Evolutionary conservation across 2,888 invertebrate species (phyloP).

Genomic region (Cylloceria caligata): DNA sequence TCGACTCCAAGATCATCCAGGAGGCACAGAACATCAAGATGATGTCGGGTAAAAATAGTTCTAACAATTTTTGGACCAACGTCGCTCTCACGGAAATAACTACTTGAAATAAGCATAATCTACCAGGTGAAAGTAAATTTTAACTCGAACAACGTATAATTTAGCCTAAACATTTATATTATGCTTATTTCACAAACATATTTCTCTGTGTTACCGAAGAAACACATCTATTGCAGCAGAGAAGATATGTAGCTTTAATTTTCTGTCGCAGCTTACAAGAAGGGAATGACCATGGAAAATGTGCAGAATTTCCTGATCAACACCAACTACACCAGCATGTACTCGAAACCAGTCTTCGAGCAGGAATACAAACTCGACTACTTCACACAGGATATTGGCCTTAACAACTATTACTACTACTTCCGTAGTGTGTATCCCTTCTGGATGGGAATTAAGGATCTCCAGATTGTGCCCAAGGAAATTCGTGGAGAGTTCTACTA

Average conservation of each 20-base stretch:
- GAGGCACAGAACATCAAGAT: constrained; percentile 87
- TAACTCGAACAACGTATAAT: neutral
- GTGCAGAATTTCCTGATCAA: constrained; percentile 78
- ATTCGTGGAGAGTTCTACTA: constrained; percentile 89
- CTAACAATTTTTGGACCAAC: neutral
- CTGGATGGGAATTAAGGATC: constrained; percentile 87
- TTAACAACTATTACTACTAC: constrained; percentile 89
- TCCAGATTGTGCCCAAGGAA: constrained; percentile 82
- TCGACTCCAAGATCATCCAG: constrained; percentile 88
- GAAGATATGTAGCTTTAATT: constrained; percentile 9
- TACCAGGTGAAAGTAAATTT: neutral
- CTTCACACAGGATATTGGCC: constrained; percentile 89
- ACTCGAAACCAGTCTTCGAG: constrained; percentile 85
- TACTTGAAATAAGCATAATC: too few species aligned
- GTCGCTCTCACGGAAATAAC: too few species aligned
- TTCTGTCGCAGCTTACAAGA: constrained; percentile 64
- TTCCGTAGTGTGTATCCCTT: constrained; percentile 89
- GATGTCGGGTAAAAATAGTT: constrained; percentile 80
- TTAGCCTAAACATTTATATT: neutral
- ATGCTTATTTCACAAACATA: neutral
- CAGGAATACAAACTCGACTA: constrained; percentile 88
- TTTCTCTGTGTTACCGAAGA: neutral
- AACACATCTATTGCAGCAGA: neutral
- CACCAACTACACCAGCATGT: constrained; percentile 87
- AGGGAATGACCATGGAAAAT: constrained; percentile 66